phyloP scores from a whole-genome alignment of 2,113 vertebrate species.

The Sapayoa aenigma region DNA sequence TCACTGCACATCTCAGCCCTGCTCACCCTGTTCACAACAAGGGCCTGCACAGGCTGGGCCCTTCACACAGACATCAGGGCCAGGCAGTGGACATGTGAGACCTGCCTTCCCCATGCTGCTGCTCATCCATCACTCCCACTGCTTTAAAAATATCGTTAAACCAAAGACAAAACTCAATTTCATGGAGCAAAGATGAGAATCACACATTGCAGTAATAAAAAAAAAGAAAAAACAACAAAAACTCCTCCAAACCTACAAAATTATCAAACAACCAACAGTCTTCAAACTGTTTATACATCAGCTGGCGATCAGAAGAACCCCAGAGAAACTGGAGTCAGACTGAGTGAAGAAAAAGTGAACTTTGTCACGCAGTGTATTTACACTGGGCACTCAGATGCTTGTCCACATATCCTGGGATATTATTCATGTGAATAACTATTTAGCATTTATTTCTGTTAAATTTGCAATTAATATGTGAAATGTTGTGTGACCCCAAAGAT shows the following conservation, averaged over 20 bases:
- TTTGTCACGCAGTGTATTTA: not conserved
- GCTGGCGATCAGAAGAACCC: not conserved
- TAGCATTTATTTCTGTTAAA: not conserved
- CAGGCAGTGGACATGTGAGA: not conserved
- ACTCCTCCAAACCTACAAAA: not conserved
- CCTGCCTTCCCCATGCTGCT: not conserved
- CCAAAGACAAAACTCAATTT: not conserved
- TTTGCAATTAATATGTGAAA: not conserved
- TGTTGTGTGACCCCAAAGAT: not conserved
- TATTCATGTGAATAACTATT: not conserved
- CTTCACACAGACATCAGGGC: fast-evolving
- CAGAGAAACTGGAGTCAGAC: not conserved
- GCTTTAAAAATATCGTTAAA: not conserved
- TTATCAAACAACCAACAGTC: not conserved
- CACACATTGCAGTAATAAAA: not conserved
- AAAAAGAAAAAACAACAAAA: not conserved
- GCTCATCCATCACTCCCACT: not conserved
- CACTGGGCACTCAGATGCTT: not conserved
- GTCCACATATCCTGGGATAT: not conserved
- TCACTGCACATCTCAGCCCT: not conserved
- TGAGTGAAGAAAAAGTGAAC: not conserved
- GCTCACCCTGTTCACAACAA: not conserved
- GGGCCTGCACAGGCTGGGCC: too few species aligned
- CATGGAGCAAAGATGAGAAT: not conserved
- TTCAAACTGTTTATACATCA: not conserved